Evolutionary conservation across 2,888 invertebrate species (phyloP).

Genomic region (Polymixis flavicincta): DNA sequence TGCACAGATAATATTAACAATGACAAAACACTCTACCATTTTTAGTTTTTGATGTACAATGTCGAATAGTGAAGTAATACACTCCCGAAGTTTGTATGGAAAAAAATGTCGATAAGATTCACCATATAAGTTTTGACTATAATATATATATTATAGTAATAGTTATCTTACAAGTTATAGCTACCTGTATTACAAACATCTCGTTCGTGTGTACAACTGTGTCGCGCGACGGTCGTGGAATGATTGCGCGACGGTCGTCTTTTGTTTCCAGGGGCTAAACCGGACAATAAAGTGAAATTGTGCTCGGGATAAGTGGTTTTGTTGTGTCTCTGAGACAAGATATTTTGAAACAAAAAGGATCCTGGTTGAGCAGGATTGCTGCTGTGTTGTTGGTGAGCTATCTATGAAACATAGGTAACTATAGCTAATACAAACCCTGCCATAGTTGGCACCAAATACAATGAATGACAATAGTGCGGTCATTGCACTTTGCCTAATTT

Average conservation of each 20-base stretch:
- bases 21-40: too few relatives aligned
- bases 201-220: background rate
- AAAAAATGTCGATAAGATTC: too few relatives aligned
- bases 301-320: constrained; percentile 12
- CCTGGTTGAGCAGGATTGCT: background rate
- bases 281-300: constrained; percentile 38
- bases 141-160: too few relatives aligned
- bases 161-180: background rate
- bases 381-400: background rate
- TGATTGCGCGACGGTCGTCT: constrained; percentile 13
- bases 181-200: background rate
- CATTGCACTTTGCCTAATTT: background rate
- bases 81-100: too few relatives aligned
- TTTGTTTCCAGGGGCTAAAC: constrained; percentile 25
- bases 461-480: background rate
- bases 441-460: constrained; percentile 3
- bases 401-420: background rate
- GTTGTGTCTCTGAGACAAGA: constrained; percentile 8
- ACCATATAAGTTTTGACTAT: too few relatives aligned
- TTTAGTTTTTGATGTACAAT: too few relatives aligned
- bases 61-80: too few relatives aligned
- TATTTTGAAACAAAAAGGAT: constrained; percentile 5
- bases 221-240: background rate
- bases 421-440: background rate
- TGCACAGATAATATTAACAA: too few relatives aligned